Evolutionary conservation across 2,888 invertebrate species (phyloP), one percentile per base, ranked within the genome.

Genomic region (Nycteola revayana): DNA sequence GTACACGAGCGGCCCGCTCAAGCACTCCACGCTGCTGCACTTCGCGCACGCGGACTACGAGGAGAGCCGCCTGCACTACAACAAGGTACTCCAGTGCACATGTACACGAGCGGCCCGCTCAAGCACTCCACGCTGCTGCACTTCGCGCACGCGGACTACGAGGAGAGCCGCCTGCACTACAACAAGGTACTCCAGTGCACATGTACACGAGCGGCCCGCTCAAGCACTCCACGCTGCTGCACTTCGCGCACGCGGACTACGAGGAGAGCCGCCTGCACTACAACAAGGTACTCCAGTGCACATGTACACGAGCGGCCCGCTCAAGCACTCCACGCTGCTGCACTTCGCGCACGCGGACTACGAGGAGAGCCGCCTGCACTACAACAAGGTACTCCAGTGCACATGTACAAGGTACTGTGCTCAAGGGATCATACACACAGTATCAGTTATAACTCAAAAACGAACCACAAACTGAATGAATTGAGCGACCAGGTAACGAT

Each of bases 11-110:
- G 94, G 96, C 0, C 92, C 98, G 0, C 90, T 99, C 35, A 96
- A 95, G 42, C 95, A 95, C 45, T 98, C 97, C 70, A 96, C 97
- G 79, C 84, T 99, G 28, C 79, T 99, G 9, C 98, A 99, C 78
- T 99, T 99, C 85, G 98, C 99, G 0, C 98, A 98, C 71, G 98
- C 99, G 0, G 99, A 99, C 83, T 99, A 98, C 66, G 99, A 99
- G 78, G 99, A 99, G 88, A 95, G 97, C 25, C 90, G 98, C 21
- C 92, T 98, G 74, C 98, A 98, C 72, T 98, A 97, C 72, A 97
- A 98, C 49, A 98, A 98, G 90, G 98, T 85, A 39, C 11, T n/a
- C n/a, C n/a, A n/a, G n/a, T n/a, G n/a, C n/a, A n/a, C n/a, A n/a
- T n/a, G n/a, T n/a, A n/a, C 0, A 98, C 97, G 1, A 75, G 79